Evolutionary conservation across 1,140 invertebrate genomes (phyloP).

Genomic region (Drosophila truncata): DNA sequence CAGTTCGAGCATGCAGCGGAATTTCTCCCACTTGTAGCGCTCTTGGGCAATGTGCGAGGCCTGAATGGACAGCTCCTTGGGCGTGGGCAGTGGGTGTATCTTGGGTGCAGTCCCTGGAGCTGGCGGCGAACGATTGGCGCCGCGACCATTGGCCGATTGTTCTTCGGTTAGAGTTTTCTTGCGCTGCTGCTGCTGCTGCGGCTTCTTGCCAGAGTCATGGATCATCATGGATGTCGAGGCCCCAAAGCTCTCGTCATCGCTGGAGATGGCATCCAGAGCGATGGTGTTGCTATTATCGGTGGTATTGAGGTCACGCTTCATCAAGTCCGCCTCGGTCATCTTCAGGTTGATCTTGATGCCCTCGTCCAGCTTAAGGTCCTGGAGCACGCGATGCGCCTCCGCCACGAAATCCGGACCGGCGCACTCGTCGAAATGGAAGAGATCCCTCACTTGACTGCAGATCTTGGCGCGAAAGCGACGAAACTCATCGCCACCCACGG

Average conservation of each 20-base stretch:
- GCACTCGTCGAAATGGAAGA: constrained; percentile 85
- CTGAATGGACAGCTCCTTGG: constrained; percentile 78
- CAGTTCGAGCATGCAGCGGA: constrained; percentile 84
- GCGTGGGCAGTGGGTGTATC: constrained; percentile 62
- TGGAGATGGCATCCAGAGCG: constrained; percentile 79
- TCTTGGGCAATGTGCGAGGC: constrained; percentile 84
- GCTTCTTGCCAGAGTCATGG: not conserved
- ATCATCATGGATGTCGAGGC: not conserved
- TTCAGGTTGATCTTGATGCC: constrained; percentile 9
- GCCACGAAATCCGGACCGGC: constrained; percentile 71
- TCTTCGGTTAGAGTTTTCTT: constrained; percentile 40
- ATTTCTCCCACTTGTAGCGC: constrained; percentile 87
- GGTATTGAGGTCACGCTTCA: constrained; percentile 4
- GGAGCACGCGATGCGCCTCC: constrained; percentile 27
- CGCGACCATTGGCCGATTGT: constrained; percentile 50
- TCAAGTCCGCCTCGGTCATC: constrained; percentile 14
- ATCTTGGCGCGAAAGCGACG: constrained; percentile 68
- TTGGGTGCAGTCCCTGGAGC: not conserved
- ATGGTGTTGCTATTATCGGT: constrained; percentile 26
- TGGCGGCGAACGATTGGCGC: constrained; percentile 66
- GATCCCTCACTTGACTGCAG: constrained; percentile 84
- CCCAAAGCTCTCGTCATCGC: constrained; percentile 63
- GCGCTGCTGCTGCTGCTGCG: constrained; percentile 1
- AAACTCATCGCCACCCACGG: constrained; percentile 56
- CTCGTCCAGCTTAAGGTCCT: constrained; percentile 18